phyloP scores from a whole-genome alignment of 2,888 invertebrate genomes.

The Anodontia alba region DNA sequence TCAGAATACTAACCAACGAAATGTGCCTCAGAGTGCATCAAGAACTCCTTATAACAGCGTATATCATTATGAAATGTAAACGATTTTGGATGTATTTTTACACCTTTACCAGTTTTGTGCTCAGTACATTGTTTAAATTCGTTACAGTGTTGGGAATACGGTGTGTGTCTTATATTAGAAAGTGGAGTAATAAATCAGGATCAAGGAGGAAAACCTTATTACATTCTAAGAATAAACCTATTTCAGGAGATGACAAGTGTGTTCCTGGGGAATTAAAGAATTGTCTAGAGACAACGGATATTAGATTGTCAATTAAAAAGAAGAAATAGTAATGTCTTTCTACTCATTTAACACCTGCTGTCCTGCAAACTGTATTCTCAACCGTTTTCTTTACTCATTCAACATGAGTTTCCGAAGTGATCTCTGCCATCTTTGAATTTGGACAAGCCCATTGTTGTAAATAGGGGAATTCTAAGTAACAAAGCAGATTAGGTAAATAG shows the following conservation, averaged over 20 bases:
- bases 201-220: neutral
- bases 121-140: neutral
- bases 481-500: too few relatives aligned
- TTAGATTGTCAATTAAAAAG: neutral
- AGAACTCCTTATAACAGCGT: slow-evolving; percentile 36
- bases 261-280: neutral
- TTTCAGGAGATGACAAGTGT: neutral
- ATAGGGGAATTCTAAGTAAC: too few relatives aligned
- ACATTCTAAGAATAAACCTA: neutral
- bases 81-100: slow-evolving; percentile 6
- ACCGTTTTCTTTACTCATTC: too few relatives aligned
- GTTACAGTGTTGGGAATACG: neutral
- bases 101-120: neutral
- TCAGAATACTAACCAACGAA: slow-evolving; percentile 70
- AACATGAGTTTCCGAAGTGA: too few relatives aligned
- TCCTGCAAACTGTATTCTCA: too few relatives aligned
- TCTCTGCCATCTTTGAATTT: too few relatives aligned
- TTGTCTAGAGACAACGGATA: neutral
- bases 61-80: neutral
- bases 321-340: neutral
- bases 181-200: neutral
- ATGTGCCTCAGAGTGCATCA: slow-evolving; percentile 73
- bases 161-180: neutral
- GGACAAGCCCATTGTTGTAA: too few relatives aligned
- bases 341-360: neutral